phyloP scores from a whole-genome alignment of 2,797 vertebrate genomes.

The Betta splendens region DNA sequence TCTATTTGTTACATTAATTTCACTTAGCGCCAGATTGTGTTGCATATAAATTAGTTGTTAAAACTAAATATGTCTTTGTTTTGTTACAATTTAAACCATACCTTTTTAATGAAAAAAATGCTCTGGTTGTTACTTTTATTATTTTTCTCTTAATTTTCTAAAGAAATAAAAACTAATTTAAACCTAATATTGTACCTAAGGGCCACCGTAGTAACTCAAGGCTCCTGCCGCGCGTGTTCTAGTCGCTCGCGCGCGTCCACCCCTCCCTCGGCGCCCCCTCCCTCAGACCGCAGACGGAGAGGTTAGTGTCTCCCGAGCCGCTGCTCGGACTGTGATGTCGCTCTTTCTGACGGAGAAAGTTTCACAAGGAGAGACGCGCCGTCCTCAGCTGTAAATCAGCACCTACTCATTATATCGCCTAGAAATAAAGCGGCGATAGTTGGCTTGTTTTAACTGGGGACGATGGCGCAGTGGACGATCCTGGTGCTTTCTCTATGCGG shows the following conservation, averaged over 20 bases:
- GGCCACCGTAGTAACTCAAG: no score
- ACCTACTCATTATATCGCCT: background rate
- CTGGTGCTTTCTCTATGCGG: constrained; percentile 46
- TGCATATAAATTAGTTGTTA: no score
- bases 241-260: background rate
- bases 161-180: no score
- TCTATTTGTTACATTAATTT: no score
- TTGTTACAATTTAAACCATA: no score
- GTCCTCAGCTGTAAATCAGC: background rate
- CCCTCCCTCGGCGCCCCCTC: constrained; percentile 9
- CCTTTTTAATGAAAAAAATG: no score
- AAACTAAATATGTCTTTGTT: no score
- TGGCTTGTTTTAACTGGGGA: background rate
- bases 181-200: no score
- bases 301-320: background rate
- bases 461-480: constrained; percentile 49
- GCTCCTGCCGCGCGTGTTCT: no score
- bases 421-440: fast-evolving
- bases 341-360: background rate
- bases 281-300: background rate
- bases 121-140: no score
- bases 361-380: constrained; percentile 1
- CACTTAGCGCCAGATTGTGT: no score
- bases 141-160: no score
- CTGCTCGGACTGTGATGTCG: constrained; percentile 1